Conservation (phyloP, 2,888 invertebrate genomes). For the Laothoe populi region DNA sequence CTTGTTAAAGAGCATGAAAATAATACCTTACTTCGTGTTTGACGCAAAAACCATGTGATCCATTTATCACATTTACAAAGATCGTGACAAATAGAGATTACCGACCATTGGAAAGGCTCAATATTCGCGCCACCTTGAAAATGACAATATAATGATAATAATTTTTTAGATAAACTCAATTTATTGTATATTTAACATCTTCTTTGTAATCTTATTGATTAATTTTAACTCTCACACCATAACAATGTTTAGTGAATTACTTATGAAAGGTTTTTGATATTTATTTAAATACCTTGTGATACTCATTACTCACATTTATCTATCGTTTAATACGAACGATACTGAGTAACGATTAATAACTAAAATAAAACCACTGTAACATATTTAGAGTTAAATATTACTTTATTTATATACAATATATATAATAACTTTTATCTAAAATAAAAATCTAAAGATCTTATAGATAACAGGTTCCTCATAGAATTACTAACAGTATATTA, state of each 20-base stretch:
- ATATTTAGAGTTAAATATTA: too few relatives aligned
- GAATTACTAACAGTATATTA: too few relatives aligned
- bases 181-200: conserved; percentile 20
- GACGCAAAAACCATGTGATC: conserved; percentile 62
- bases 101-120: conserved; percentile 46
- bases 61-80: conserved; percentile 64
- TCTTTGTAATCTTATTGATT: not conserved
- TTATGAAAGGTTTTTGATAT: not conserved
- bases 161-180: conserved; percentile 23
- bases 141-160: conserved; percentile 40
- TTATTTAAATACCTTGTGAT: not conserved
- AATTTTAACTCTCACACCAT: not conserved
- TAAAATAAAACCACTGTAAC: too few relatives aligned
- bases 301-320: not conserved
- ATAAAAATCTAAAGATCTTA: too few relatives aligned
- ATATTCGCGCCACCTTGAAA: conserved; percentile 46
- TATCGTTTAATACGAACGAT: conserved; percentile 3
- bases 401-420: too few relatives aligned
- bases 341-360: too few relatives aligned
- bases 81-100: conserved; percentile 72
- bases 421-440: too few relatives aligned
- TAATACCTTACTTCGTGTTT: conserved; percentile 36
- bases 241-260: not conserved
- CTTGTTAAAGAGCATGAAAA: conserved; percentile 17
- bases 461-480: too few relatives aligned